Conservation (phyloP, 1,140 invertebrate genomes). For the Anadara kagoshimensis region DNA sequence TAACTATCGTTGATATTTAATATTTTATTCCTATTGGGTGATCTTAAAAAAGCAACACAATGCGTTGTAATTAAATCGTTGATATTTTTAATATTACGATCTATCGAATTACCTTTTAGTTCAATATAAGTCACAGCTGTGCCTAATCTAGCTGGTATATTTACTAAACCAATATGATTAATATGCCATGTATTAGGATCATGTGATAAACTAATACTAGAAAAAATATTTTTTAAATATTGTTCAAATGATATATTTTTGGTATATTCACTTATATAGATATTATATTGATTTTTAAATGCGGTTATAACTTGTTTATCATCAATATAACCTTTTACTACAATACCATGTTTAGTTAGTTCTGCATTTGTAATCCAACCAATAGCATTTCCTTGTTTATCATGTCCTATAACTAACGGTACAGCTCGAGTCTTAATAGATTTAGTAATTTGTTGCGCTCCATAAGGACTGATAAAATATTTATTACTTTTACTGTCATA, state of each 20-base stretch:
- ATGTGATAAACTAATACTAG: conserved; percentile 1
- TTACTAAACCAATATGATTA: background rate
- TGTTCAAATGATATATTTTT: background rate
- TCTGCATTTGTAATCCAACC: background rate
- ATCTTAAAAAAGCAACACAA: background rate
- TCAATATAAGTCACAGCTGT: too few species aligned
- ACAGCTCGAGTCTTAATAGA: too few species aligned
- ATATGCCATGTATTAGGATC: background rate
- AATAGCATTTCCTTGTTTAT: background rate
- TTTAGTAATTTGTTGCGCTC: too few species aligned
- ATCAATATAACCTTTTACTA: background rate
- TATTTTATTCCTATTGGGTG: background rate
- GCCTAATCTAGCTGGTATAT: background rate
- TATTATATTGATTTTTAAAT: background rate
- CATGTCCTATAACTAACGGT: background rate
- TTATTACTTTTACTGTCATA: too few species aligned
- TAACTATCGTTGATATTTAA: background rate
- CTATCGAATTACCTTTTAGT: too few species aligned
- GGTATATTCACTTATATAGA: background rate
- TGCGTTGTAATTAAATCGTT: conserved; percentile 2
- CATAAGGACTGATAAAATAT: too few species aligned
- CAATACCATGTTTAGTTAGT: background rate
- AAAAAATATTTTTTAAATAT: background rate
- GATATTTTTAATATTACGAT: background rate
- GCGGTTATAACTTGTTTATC: background rate